Conservation (phyloP, 2,113 vertebrate genomes). For the Oxyura jamaicensis region DNA sequence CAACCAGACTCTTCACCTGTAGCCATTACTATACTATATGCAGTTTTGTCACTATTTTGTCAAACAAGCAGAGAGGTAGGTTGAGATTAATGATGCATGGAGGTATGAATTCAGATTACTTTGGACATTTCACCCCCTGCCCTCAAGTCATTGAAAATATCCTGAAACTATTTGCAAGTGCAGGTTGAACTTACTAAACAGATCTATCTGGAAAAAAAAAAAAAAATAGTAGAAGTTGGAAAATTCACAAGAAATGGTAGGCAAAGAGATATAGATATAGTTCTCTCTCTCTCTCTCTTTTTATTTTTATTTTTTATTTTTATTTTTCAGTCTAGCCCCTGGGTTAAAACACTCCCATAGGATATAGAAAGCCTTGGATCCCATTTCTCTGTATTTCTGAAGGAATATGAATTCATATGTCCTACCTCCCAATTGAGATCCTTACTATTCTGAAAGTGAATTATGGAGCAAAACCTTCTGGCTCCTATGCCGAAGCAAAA, state of each 20-base stretch:
- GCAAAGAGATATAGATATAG: background rate
- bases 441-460: background rate
- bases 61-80: background rate
- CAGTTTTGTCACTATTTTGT: background rate
- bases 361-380: background rate
- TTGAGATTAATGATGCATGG: slow-evolving; percentile 8
- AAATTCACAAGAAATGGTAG: background rate
- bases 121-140: background rate
- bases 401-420: background rate
- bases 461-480: background rate
- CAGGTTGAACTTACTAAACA: background rate
- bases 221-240: background rate
- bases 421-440: background rate
- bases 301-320: background rate
- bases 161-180: slow-evolving; percentile 32
- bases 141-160: background rate
- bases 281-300: background rate
- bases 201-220: background rate
- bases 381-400: background rate
- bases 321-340: background rate
- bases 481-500: background rate
- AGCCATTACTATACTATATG: background rate
- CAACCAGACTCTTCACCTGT: background rate
- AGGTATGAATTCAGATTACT: background rate
- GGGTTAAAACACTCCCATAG: background rate